Percentiles rank a stretch among this genome's conserved stretches.
Evolutionary conservation across 2,888 invertebrate species (phyloP).

Genomic region (Meiosimyza platycephala): DNA sequence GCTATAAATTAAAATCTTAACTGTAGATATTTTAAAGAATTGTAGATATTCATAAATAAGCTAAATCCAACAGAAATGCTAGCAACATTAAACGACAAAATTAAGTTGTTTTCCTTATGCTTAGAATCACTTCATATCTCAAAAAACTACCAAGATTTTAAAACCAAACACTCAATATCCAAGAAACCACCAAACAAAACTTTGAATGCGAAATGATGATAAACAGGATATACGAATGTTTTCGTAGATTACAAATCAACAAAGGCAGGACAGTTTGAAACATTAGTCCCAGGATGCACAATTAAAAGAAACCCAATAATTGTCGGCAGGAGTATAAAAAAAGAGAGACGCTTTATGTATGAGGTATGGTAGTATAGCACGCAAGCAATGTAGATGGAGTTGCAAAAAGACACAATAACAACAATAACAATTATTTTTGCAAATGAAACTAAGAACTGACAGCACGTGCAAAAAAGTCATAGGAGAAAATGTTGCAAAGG

Average conservation of each 20-base stretch:
- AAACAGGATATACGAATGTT: constrained; percentile 1
- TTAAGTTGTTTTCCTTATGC: too few species aligned
- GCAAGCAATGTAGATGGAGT: neutral
- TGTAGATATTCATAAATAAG: too few species aligned
- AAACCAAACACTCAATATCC: neutral
- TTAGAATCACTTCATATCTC: too few species aligned
- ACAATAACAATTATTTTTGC: constrained; percentile 15
- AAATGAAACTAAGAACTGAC: neutral
- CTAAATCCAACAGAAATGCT: too few species aligned
- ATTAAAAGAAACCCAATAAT: neutral
- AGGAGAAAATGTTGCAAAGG: neutral
- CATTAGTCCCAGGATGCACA: neutral
- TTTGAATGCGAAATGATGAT: constrained; percentile 4
- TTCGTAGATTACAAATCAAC: constrained; percentile 31
- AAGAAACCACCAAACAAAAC: neutral
- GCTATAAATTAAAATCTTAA: too few species aligned
- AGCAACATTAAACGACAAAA: too few species aligned
- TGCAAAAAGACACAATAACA: neutral
- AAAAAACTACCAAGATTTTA: too few species aligned
- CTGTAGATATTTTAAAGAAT: too few species aligned
- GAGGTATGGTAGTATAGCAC: neutral
- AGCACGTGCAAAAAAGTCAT: neutral
- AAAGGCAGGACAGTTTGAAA: neutral
- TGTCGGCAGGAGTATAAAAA: neutral
- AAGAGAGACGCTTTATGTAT: neutral